Evolutionary conservation across 1,140 invertebrate species (phyloP).

Genomic region (Sweltsa coloradensis): DNA sequence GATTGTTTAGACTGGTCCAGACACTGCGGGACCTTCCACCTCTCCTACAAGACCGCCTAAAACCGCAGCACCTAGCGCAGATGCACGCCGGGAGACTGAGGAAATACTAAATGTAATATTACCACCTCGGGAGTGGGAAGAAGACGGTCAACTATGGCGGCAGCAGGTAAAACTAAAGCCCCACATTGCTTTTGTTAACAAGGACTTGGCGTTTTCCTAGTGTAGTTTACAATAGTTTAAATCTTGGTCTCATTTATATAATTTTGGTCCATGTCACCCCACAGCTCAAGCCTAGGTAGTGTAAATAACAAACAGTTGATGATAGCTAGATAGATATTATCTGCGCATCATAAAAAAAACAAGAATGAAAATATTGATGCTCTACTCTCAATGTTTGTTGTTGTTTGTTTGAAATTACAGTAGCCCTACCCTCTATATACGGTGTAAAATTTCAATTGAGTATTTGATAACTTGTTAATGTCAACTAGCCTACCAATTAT

Average conservation of each 20-base stretch:
- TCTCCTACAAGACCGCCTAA: background rate
- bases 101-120: conserved; percentile 94
- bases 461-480: too few species aligned
- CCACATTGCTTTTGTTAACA: background rate
- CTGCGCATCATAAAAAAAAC: background rate
- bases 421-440: too few species aligned
- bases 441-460: too few species aligned
- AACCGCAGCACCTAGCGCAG: conserved; percentile 26
- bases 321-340: background rate
- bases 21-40: background rate
- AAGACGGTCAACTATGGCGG: conserved; percentile 74
- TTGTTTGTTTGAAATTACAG: too few species aligned
- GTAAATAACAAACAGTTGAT: background rate
- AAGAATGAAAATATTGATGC: too few species aligned
- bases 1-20: too few species aligned
- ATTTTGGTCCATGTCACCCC: too few species aligned
- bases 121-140: conserved; percentile 89
- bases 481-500: too few species aligned
- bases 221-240: background rate
- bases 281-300: too few species aligned
- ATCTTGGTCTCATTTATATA: background rate
- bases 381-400: too few species aligned
- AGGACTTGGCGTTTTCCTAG: background rate
- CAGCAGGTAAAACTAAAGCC: conserved; percentile 55
- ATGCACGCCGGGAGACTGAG: conserved; percentile 62